Base-by-base conservation (phyloP, 2,797 vertebrate genomes). In the Gymnothorax javanicus region DNA sequence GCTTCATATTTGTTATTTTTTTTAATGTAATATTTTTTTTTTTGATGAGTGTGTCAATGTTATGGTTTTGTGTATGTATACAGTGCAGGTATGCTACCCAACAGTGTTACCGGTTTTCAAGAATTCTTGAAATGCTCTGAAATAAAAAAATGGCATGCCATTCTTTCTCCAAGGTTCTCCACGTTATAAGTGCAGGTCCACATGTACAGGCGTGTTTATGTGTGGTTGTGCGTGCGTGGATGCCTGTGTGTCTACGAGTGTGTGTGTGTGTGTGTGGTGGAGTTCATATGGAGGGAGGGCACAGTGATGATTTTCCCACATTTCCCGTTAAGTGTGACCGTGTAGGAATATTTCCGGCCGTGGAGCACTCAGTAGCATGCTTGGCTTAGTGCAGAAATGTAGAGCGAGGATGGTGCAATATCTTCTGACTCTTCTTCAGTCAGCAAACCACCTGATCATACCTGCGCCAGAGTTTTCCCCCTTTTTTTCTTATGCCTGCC, bases 241-340 rank as follows among this genome's bases (percentile, higher is more conserved):
- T 64, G 62, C 20, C 17, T 7, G 62, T n/a, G 20, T 23, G 5
- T 64, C 3, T 64, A 12, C 23, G 17, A 20, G 60, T 64, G 20
- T 64, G 62, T 7, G 20, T 64, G 62, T n/a, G 20, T 23, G 62
- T 23, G 20, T 0, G 33, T 17, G 62, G 62, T 5, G 62, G 88
- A n/a, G 27, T 13, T 13, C 9, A 15, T 59, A 15, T 2, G 9
- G 58, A 15, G 11, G 60, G 60, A 13, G 60, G 60, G 60, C 13
- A 20, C 60, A 62, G 77, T 86, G 86, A 88, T 86, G 60, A 56
- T 82, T 52, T 54, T 81, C 73, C 50, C 3, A 13, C 90, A 89
- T 88, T 90, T 90, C 87, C 90, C 90, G 83, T 90, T 87, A 96
- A 95, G 94, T 94, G 94, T 93, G 95, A 94, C 90, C 93, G 89